These are phyloP conservation scores for Apantesis nais DNA, from an alignment of 2,888 invertebrate genomes.

Conservation along the genomic window DNA sequence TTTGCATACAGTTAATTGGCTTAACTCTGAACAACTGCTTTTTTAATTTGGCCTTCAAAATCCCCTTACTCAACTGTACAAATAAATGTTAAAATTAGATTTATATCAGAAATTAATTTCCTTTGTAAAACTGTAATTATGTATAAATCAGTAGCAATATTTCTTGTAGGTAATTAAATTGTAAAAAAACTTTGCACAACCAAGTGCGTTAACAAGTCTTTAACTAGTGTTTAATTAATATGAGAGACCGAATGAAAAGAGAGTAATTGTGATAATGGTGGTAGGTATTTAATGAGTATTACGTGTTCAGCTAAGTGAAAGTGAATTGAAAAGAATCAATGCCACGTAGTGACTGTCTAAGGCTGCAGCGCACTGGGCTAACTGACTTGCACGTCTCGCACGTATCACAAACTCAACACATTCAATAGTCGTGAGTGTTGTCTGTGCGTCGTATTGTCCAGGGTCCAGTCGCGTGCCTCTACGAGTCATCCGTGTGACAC, in stretches of 20 bases:
- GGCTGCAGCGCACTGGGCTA: background rate
- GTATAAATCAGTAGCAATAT: background rate
- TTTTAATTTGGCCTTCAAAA: background rate
- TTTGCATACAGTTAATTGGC: background rate
- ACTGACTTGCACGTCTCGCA: background rate
- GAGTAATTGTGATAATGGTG: background rate
- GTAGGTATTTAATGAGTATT: background rate
- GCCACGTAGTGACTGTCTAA: background rate
- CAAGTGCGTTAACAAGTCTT: background rate
- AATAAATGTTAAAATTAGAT: background rate
- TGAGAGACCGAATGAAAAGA: background rate
- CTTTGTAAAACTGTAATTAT: background rate
- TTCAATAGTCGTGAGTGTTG: background rate
- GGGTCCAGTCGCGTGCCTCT: conserved; percentile 25
- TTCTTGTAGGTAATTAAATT: background rate
- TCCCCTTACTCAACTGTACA: background rate
- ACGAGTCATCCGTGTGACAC: conserved; percentile 28
- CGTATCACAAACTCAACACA: background rate
- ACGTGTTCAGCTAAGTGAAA: background rate
- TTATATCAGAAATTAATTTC: background rate
- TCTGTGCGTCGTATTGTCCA: conserved; percentile 17
- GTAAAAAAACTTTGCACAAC: background rate
- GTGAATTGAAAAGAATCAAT: background rate
- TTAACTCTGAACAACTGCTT: background rate
- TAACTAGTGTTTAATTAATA: background rate